Evolutionary conservation across 2,888 invertebrate genomes (phyloP).

Genomic region (Leistus spinibarbis): DNA sequence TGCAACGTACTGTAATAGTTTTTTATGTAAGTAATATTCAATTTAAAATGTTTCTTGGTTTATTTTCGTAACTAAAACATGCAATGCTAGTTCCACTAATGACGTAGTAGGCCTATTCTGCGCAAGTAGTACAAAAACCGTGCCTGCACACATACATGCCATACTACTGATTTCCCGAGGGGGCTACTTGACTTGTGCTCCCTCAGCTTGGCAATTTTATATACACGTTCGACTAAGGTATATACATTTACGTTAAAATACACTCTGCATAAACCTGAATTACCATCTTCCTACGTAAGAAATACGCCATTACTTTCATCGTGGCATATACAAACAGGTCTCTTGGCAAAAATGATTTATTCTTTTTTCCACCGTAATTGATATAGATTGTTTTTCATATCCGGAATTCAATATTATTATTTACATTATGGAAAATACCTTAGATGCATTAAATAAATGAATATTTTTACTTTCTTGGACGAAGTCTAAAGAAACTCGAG

Average conservation of each 20-base stretch:
- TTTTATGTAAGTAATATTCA: too few species aligned
- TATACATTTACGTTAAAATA: not conserved
- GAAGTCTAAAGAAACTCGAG: too few species aligned
- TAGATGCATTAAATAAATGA: not conserved
- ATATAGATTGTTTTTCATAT: not conserved
- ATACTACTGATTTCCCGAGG: not conserved
- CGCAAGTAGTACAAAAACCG: not conserved
- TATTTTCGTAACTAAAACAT: not conserved
- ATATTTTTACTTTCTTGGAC: not conserved
- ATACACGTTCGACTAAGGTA: not conserved
- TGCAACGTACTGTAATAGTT: too few species aligned
- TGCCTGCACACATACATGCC: not conserved
- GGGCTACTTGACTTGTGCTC: not conserved
- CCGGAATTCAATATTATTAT: not conserved
- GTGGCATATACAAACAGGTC: too few species aligned
- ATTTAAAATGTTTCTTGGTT: too few species aligned
- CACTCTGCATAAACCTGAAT: not conserved
- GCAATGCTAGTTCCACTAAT: not conserved
- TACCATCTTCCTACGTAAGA: not conserved
- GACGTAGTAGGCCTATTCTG: not conserved
- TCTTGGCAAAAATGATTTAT: not conserved
- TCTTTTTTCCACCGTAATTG: not conserved
- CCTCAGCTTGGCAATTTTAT: not conserved
- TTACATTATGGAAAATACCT: not conserved
- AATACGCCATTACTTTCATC: not conserved